Conservation (phyloP, 2,797 vertebrate genomes). For the Steatocranus sp. region DNA sequence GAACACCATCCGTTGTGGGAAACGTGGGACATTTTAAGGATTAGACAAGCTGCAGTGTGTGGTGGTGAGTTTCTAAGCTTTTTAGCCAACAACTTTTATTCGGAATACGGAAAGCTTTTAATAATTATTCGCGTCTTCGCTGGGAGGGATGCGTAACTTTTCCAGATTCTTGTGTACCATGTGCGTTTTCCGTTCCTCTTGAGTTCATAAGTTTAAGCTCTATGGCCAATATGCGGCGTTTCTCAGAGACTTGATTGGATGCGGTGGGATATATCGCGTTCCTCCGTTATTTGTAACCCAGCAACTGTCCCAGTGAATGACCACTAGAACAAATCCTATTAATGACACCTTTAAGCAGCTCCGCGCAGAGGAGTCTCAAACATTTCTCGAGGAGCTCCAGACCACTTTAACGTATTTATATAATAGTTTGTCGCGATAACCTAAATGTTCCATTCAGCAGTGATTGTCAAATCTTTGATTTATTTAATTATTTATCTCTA, state of each 20-base stretch:
- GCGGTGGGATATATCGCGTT: slow-evolving; percentile 54
- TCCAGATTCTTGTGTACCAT: neutral
- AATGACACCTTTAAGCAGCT: slow-evolving; percentile 46
- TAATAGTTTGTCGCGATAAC: neutral
- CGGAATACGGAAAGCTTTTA: neutral
- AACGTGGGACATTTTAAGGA: slow-evolving; percentile 3
- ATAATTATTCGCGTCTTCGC: neutral
- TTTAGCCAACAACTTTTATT: neutral
- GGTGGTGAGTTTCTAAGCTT: slow-evolving; percentile 25
- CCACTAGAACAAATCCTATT: slow-evolving; percentile 62
- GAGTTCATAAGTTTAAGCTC: neutral
- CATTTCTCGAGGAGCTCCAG: neutral
- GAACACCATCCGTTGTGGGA: slow-evolving; percentile 27
- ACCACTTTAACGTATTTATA: neutral
- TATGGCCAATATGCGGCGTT: neutral
- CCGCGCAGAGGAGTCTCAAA: neutral
- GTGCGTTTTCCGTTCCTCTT: neutral
- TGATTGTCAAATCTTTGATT: neutral
- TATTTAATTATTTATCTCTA: neutral
- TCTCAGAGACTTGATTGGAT: slow-evolving; percentile 41
- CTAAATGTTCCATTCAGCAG: neutral
- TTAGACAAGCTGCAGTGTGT: neutral
- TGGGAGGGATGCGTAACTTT: neutral
- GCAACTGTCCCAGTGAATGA: slow-evolving; percentile 73
- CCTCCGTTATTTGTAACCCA: slow-evolving; percentile 70